Evolutionary conservation across 2,113 vertebrate species (phyloP).

Genomic region (Lathamus discolor): DNA sequence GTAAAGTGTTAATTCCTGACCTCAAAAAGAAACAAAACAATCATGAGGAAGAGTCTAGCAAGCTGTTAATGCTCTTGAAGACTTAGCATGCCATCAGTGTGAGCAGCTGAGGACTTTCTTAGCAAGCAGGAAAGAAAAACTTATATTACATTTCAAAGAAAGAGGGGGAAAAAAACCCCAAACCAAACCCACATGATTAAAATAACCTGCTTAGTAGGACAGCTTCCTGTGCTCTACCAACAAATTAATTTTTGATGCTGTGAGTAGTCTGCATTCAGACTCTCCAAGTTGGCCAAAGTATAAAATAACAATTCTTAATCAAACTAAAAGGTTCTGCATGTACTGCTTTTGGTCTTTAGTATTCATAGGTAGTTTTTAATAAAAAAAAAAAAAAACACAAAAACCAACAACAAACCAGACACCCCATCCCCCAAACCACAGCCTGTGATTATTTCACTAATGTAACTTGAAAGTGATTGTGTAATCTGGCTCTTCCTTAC

Average conservation of each 20-base stretch:
- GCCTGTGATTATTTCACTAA: background rate
- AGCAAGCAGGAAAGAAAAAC: background rate
- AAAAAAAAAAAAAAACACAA: accelerated
- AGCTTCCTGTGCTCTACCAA: background rate
- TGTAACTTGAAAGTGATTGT: background rate
- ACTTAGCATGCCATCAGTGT: background rate
- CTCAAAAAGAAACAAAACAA: background rate
- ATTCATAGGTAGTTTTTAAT: background rate
- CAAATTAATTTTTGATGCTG: background rate
- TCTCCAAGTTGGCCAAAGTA: background rate
- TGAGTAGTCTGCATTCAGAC: background rate
- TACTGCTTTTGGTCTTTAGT: background rate
- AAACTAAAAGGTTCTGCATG: background rate
- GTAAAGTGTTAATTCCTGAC: background rate
- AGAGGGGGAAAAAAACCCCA: background rate
- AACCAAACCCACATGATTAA: background rate
- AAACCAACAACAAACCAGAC: background rate
- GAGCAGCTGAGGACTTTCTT: background rate
- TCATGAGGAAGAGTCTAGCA: background rate
- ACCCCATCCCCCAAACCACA: background rate
- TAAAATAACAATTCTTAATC: background rate
- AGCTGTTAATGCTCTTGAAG: background rate
- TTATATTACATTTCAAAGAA: background rate
- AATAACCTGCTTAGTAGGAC: background rate
- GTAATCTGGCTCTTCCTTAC: background rate